Base-by-base conservation (phyloP, 2,797 vertebrate species). In the Cuculus canorus region DNA sequence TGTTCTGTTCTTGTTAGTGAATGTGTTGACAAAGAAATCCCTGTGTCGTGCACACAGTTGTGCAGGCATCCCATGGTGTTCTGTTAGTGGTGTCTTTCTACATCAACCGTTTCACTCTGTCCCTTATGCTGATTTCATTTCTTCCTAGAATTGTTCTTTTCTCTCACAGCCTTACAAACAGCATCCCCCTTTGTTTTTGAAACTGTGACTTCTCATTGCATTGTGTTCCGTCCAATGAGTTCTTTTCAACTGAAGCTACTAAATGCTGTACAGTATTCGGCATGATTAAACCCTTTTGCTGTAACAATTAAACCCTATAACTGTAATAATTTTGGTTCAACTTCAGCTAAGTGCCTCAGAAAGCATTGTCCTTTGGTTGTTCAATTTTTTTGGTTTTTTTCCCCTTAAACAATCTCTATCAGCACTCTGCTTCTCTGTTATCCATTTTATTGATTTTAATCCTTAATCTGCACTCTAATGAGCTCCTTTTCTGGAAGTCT, bases 381-480 rank as follows among this genome's bases (percentile, higher is more conserved):
- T 68, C 4, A 0, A 6, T 56, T 63, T 47, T 56, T 54, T 18
- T 7, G 43, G 41, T 43, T 41, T 65, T 41, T 53, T 32, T 39
- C 5, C 7, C 13, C 33, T 69, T 27, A 13, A 66, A 23, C n/a
- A 57, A 19, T 18, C n/a, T 91, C 17, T 69, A 47, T 39, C 23
- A 64, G 24, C 52, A 13, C 13, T 60, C 0, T 66, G 25, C 59
- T 81, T 88, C 59, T 78, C n/a, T 73, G 33, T 35, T 84, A 28
- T 7, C 17, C 25, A 7, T 82, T 90, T 88, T 77, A 88, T 71
- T 92, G 78, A 82, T 80, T 92, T 35, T 85, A 82, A 64, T 95
- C 83, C 65, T 76, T 92, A 89, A 68, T 77, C 71, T 91, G 47
- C 54, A 5, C 39, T 68, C 35, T 88, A 18, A 82, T 94, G 77